These are phyloP conservation scores for Alauda arvensis DNA, from an alignment of 2,797 vertebrate genomes.

Conservation along the genomic window DNA sequence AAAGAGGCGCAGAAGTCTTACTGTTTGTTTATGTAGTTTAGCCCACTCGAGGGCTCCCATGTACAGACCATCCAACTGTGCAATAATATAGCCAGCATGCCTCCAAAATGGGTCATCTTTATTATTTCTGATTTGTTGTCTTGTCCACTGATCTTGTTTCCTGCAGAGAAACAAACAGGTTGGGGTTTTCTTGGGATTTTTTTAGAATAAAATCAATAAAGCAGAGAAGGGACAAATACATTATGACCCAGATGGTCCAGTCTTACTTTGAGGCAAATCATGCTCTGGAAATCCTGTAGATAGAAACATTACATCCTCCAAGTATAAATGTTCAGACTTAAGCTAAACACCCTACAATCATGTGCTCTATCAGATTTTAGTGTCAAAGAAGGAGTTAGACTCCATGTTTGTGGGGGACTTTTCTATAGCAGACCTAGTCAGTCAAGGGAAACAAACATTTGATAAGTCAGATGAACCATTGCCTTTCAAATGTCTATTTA, in stretches of 20 bases:
- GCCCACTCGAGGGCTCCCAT: constrained; percentile 82
- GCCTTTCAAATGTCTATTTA: neutral
- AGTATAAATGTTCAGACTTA: neutral
- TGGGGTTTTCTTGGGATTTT: neutral
- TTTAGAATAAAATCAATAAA: neutral
- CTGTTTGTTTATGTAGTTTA: constrained; percentile 72
- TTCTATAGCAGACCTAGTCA: neutral
- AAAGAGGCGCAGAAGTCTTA: constrained; percentile 57
- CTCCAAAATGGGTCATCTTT: constrained; percentile 84
- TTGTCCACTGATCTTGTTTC: constrained; percentile 84
- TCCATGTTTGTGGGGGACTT: neutral
- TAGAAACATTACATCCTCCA: neutral
- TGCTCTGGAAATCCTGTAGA: neutral
- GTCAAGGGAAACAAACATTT: neutral
- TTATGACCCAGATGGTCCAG: neutral
- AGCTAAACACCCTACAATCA: neutral
- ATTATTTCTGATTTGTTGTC: constrained; percentile 78
- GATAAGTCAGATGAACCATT: neutral
- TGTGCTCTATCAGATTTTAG: neutral
- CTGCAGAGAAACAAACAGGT: constrained; percentile 69
- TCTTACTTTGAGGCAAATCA: neutral
- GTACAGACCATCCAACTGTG: constrained; percentile 88
- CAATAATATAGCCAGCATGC: constrained; percentile 80
- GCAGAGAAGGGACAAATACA: neutral
- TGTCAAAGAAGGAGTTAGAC: neutral